These are phyloP conservation scores for Corythoichthys haematopterus DNA, from an alignment of 2,113 vertebrate genomes.

Conservation along the genomic window DNA sequence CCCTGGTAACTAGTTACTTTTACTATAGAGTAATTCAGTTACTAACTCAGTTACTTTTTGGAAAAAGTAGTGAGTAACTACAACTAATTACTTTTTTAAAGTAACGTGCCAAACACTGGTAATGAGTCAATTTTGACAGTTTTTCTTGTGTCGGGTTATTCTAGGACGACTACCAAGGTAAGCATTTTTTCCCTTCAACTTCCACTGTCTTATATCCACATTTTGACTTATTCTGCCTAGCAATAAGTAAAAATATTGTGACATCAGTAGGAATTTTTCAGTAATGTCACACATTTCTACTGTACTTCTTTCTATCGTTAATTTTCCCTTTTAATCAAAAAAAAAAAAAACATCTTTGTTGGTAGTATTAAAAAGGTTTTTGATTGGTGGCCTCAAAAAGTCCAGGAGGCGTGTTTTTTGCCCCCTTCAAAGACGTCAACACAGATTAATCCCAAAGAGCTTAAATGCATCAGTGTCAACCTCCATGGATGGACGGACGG, in stretches of 20 bases:
- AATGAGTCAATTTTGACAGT: too few relatives aligned
- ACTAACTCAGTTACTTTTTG: too few relatives aligned
- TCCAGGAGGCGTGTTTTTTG: neutral
- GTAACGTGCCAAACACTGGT: too few relatives aligned
- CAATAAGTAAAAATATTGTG: neutral
- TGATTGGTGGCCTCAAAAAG: neutral
- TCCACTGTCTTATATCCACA: too few relatives aligned
- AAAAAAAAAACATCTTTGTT: neutral
- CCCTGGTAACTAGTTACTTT: too few relatives aligned
- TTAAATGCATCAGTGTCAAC: slow-evolving; percentile 26
- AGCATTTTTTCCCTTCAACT: too few relatives aligned
- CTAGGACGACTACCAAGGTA: too few relatives aligned
- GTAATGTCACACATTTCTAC: neutral
- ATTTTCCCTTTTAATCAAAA: neutral
- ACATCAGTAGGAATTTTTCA: neutral
- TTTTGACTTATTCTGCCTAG: neutral
- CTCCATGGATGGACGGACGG: slow-evolving; percentile 21
- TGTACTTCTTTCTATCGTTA: neutral
- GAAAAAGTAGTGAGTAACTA: too few relatives aligned
- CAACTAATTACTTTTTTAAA: too few relatives aligned
- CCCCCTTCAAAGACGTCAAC: neutral
- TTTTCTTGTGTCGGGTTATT: too few relatives aligned
- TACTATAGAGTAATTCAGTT: too few relatives aligned
- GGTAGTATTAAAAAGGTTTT: neutral
- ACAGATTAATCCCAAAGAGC: slow-evolving; percentile 1